phyloP scores from a whole-genome alignment of 2,888 invertebrate genomes.

The Cetonia aurata region DNA sequence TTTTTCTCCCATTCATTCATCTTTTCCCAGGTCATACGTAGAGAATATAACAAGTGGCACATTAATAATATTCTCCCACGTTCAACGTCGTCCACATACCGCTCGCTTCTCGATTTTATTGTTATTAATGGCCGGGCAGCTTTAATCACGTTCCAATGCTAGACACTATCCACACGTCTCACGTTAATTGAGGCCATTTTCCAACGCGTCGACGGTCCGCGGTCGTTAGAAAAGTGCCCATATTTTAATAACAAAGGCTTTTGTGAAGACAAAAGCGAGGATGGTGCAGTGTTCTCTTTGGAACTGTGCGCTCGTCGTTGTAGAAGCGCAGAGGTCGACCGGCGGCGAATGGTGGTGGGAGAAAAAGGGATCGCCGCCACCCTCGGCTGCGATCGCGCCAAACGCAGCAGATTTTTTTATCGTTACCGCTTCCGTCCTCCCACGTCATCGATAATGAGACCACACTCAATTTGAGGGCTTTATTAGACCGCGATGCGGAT shows the following conservation, averaged over 20 bases:
- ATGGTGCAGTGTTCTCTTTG: slow-evolving; percentile 33
- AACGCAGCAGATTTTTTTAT: slow-evolving; percentile 39
- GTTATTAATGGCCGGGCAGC: too few species aligned
- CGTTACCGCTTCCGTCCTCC: slow-evolving; percentile 7
- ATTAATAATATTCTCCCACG: too few species aligned
- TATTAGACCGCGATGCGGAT: slow-evolving; percentile 35
- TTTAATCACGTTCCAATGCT: slow-evolving; percentile 11
- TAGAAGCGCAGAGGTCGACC: slow-evolving; percentile 15
- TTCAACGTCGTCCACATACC: too few species aligned
- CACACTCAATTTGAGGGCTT: slow-evolving; percentile 36
- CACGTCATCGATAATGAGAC: slow-evolving; percentile 34
- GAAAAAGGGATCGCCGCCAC: not conserved
- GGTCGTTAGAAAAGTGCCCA: slow-evolving; percentile 16
- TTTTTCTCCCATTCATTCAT: too few species aligned
- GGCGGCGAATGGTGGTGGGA: not conserved
- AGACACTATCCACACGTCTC: slow-evolving; percentile 24
- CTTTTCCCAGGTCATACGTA: too few species aligned
- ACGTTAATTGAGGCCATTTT: slow-evolving; percentile 22
- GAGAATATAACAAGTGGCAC: too few species aligned
- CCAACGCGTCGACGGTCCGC: slow-evolving; percentile 1
- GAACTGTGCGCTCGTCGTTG: not conserved
- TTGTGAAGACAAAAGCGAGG: slow-evolving; percentile 32
- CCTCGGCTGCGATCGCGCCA: slow-evolving; percentile 28
- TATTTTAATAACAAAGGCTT: slow-evolving; percentile 40
- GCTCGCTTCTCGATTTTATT: too few species aligned